Evolutionary conservation across 1,140 invertebrate species (phyloP).

Genomic region (Galleria mellonella): DNA sequence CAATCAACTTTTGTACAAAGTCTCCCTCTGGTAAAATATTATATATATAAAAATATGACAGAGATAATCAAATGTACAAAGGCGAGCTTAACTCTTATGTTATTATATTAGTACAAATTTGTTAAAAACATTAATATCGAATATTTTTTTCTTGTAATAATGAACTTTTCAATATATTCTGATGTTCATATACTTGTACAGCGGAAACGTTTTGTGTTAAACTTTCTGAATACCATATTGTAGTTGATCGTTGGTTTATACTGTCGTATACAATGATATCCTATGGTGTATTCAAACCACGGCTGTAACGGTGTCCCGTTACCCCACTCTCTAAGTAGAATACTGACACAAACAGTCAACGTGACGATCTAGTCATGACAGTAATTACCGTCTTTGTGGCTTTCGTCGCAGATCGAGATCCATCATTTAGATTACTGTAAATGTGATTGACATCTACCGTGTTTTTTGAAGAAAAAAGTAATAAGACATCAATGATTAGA

Average conservation of each 20-base stretch:
- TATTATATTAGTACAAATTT: too few species aligned
- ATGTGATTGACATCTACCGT: not conserved
- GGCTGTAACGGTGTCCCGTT: slow-evolving; percentile 25
- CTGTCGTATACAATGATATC: slow-evolving; percentile 1
- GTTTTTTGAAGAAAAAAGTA: not conserved
- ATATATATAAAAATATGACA: too few species aligned
- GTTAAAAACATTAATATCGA: too few species aligned
- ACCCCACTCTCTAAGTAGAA: slow-evolving; percentile 36
- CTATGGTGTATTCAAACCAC: slow-evolving; percentile 30
- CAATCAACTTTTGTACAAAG: too few species aligned
- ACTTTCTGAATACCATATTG: not conserved
- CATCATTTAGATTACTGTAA: not conserved
- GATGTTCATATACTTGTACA: too few species aligned
- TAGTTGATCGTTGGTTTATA: too few species aligned
- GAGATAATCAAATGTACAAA: too few species aligned
- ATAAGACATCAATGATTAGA: too few species aligned
- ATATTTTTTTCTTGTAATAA: too few species aligned
- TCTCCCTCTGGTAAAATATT: too few species aligned
- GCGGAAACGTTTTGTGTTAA: not conserved
- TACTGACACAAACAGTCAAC: slow-evolving; percentile 29
- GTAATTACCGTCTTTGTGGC: slow-evolving; percentile 19
- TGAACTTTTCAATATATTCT: too few species aligned
- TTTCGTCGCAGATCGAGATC: not conserved
- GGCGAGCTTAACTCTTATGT: too few species aligned
- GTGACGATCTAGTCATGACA: slow-evolving; percentile 10